Evolutionary conservation across 2,888 invertebrate genomes (phyloP), one percentile per base, ranked within the genome.

Genomic region (Balanococcus diminutus): DNA sequence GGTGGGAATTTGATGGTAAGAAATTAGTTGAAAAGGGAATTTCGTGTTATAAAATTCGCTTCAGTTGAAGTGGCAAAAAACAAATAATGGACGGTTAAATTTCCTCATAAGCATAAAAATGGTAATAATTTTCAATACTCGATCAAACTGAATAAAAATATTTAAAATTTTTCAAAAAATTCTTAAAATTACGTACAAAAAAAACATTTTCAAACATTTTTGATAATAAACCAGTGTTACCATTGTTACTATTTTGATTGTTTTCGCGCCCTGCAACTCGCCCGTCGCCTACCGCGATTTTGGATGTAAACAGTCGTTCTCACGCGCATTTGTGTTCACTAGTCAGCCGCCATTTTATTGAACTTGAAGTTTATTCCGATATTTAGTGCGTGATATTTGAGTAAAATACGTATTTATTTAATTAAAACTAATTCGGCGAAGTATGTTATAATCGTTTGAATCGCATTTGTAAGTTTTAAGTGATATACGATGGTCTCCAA

Each of bases 401-500:
- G 28, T 6, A 32, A 56, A 82, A 56, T 51, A 39, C 31, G 32
- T 81, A 81, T 2, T 6, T 0, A 81, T 19, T 81, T 4, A 42
- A 32, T 46, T 51, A 79, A 32, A 6, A 16, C 36, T 79, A 42
- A 14, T 42, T 31, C 32, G 31, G 56, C 72, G 79, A 11, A 86
- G 11, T 86, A 86, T 86, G 81, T 86, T 16, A 19, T 86, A 36
- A 46, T 81, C n/a, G 16, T 36, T 79, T 19, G 36, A 79, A 1
- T 19, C 1, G 36, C 75, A 79, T 79, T 79, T 36, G 19, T 82
- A 36, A 42, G n/a, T 82, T 82, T 8, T 82, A 82, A 82, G 51
- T 82, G 2, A 22, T 32, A 19, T 36, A 79, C 32, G 36, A 86
- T 86, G 86, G 72, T 86, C 42, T 86, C 82, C n/a, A 96, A 96